A percentile compares a stretch with the other conserved stretches of the same genome.
Evolutionary conservation across 2,888 invertebrate species (phyloP).

Genomic region (Cartodere bifasciata): DNA sequence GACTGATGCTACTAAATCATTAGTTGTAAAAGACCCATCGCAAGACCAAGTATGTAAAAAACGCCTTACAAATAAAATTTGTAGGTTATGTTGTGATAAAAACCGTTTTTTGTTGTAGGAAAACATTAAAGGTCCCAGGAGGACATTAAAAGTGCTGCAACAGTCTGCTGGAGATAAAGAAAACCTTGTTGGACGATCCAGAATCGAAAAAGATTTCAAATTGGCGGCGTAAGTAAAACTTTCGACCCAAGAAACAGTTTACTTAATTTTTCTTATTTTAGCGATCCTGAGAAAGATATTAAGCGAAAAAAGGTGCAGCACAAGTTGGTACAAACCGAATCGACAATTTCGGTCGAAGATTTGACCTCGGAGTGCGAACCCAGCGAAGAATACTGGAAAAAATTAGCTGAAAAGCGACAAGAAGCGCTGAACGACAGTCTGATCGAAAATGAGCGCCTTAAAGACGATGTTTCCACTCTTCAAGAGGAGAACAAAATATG

Average conservation of each 20-base stretch:
- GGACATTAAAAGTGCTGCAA: slow-evolving; percentile 63
- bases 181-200: slow-evolving; percentile 57
- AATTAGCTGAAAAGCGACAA: slow-evolving; percentile 60
- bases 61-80: slow-evolving; percentile 13
- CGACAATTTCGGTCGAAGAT: slow-evolving; percentile 51
- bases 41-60: slow-evolving; percentile 25
- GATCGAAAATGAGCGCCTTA: slow-evolving; percentile 53
- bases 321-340: slow-evolving; percentile 50
- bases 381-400: slow-evolving; percentile 64
- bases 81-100: slow-evolving; percentile 8
- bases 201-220: slow-evolving; percentile 23
- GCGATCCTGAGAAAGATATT: slow-evolving; percentile 9
- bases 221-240: slow-evolving; percentile 13
- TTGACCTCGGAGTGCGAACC: slow-evolving; percentile 57
- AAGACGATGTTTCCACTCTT: slow-evolving; percentile 35
- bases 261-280: slow-evolving; percentile 9
- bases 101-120: slow-evolving; percentile 32
- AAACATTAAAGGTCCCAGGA: slow-evolving; percentile 46
- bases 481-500: slow-evolving; percentile 51
- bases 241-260: background rate
- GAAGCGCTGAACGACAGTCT: slow-evolving; percentile 59
- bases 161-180: slow-evolving; percentile 59
- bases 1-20: slow-evolving; percentile 23
- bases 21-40: slow-evolving; percentile 23
- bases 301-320: slow-evolving; percentile 22